Evolutionary conservation across 2,888 invertebrate genomes (phyloP).

Genomic region (Leptinotarsa tumamoca): DNA sequence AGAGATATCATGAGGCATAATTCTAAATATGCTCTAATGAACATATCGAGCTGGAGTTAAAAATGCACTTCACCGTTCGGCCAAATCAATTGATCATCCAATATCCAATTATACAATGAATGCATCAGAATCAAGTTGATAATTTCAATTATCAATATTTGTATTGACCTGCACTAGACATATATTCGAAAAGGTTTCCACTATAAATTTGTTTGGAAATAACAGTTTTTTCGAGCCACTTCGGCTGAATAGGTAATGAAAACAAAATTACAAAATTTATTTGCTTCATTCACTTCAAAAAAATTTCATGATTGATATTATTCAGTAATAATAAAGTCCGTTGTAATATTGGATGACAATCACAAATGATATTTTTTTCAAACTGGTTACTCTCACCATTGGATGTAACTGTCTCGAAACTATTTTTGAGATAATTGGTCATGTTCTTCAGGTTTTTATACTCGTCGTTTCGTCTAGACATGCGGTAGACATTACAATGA

Average conservation of each 20-base stretch:
- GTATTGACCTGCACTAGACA: background rate
- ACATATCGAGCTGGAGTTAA: conserved; percentile 5
- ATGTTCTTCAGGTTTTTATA: too few species aligned
- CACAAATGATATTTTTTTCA: too few species aligned
- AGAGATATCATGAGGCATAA: conserved; percentile 3
- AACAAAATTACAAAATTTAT: background rate
- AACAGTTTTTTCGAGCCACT: background rate
- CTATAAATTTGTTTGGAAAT: background rate
- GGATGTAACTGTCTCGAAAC: too few species aligned
- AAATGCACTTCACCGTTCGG: conserved; percentile 12
- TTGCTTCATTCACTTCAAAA: background rate
- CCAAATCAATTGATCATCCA: conserved; percentile 7
- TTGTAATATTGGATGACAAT: background rate
- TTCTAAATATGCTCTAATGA: conserved; percentile 19
- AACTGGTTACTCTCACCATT: too few species aligned
- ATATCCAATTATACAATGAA: conserved; percentile 15
- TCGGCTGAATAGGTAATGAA: background rate
- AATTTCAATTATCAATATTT: background rate
- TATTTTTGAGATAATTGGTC: too few species aligned
- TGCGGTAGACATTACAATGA: too few species aligned
- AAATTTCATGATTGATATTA: background rate
- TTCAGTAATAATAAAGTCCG: background rate
- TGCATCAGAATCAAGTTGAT: background rate
- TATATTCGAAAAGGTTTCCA: background rate
- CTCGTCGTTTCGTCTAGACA: too few species aligned